A percentile compares a stretch with the other conserved stretches of the same genome.
Evolutionary conservation across 1,140 invertebrate species (phyloP).

Genomic region (Aradophagus sp.): DNA sequence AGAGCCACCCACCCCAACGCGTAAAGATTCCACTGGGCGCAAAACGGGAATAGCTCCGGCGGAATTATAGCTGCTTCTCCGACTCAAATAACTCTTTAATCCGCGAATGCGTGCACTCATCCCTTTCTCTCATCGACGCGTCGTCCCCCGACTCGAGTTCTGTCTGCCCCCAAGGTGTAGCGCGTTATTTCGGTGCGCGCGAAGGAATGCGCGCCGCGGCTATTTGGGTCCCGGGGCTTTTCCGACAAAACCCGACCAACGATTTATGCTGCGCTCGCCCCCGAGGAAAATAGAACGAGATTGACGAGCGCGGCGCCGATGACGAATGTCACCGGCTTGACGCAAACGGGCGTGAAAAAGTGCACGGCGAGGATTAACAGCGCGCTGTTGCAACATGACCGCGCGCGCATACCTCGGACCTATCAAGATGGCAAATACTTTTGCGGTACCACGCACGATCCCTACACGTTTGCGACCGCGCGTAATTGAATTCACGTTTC

Average conservation of each 20-base stretch:
- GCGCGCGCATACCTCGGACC: slow-evolving; percentile 27
- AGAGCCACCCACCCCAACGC: slow-evolving; percentile 73
- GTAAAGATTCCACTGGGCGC: slow-evolving; percentile 73
- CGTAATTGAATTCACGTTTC: slow-evolving; percentile 57
- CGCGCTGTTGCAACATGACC: slow-evolving; percentile 8
- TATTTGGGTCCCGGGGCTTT: slow-evolving; percentile 10
- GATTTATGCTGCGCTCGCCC: slow-evolving; percentile 10
- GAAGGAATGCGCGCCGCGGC: slow-evolving; percentile 19
- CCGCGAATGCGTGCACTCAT: slow-evolving; percentile 66
- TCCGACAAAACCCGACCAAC: slow-evolving; percentile 18
- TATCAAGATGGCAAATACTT: slow-evolving; percentile 55
- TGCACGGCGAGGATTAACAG: slow-evolving; percentile 38
- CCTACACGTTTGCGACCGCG: slow-evolving; percentile 19
- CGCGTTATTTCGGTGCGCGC: slow-evolving; percentile 21
- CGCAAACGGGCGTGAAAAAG: slow-evolving; percentile 39
- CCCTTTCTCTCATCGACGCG: slow-evolving; percentile 47
- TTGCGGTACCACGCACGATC: slow-evolving; percentile 18
- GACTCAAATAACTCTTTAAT: slow-evolving; percentile 77
- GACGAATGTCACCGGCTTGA: slow-evolving; percentile 34
- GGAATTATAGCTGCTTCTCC: slow-evolving; percentile 74
- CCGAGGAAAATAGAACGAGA: slow-evolving; percentile 40
- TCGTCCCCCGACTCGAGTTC: slow-evolving; percentile 17
- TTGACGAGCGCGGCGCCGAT: slow-evolving; percentile 30
- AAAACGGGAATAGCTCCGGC: slow-evolving; percentile 73
- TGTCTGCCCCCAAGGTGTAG: slow-evolving; percentile 16